Conservation (phyloP, 2,797 vertebrate genomes). For the Peromyscus nudipes region DNA sequence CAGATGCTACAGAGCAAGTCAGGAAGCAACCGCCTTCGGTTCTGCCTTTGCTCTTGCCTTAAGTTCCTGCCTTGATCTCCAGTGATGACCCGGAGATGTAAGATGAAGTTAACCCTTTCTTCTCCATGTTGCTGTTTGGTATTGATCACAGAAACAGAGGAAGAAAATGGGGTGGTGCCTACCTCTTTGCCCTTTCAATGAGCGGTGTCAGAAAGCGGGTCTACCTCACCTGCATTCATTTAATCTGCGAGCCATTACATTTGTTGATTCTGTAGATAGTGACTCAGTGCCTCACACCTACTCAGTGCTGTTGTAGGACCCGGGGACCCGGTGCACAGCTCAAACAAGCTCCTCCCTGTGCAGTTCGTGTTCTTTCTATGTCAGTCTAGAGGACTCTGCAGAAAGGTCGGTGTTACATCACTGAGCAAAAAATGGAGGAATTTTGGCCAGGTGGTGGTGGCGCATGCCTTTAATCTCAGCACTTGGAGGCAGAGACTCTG, state of each 20-base stretch:
- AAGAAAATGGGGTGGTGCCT: not conserved
- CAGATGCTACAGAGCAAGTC: not conserved
- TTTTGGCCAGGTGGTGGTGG: not conserved
- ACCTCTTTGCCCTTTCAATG: constrained; percentile 35
- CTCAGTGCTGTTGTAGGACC: not conserved
- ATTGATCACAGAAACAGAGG: not conserved
- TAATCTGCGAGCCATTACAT: not conserved
- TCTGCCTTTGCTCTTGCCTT: not conserved
- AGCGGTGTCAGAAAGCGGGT: not conserved
- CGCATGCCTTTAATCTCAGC: not conserved
- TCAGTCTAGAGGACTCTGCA: not conserved
- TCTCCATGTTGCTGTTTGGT: not conserved
- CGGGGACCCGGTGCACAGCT: not conserved
- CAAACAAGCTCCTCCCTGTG: not conserved
- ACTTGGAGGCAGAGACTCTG: not conserved
- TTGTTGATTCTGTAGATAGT: not conserved
- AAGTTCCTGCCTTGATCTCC: not conserved
- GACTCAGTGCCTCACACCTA: not conserved
- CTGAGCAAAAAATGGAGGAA: not conserved
- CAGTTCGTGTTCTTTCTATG: not conserved
- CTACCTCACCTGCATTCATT: not conserved
- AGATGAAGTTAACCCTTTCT: not conserved
- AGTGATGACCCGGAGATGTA: not conserved
- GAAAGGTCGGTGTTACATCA: not conserved
- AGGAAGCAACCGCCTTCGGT: not conserved